Conservation (phyloP, 2,888 invertebrate genomes). For the Dolichomitus sp. region DNA sequence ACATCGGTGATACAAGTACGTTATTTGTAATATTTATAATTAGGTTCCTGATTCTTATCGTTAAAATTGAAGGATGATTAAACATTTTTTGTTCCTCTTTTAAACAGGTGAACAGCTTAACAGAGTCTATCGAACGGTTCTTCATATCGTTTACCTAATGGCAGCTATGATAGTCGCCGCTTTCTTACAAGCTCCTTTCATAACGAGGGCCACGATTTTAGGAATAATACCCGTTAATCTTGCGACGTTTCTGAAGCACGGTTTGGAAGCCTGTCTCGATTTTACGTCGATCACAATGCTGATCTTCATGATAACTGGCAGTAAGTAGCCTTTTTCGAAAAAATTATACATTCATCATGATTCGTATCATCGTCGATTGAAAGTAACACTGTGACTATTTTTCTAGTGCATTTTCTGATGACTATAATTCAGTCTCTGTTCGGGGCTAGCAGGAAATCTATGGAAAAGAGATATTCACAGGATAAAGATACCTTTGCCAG, state of each 20-base stretch:
- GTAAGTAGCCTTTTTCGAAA: constrained; percentile 73
- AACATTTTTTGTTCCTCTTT: constrained; percentile 7
- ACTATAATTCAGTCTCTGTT: constrained; percentile 76
- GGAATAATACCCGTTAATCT: constrained; percentile 82
- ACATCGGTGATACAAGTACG: constrained; percentile 82
- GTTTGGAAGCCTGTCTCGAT: constrained; percentile 80
- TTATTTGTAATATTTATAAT: neutral
- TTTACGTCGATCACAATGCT: constrained; percentile 81
- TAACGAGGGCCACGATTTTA: constrained; percentile 81
- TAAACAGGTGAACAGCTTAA: constrained; percentile 80
- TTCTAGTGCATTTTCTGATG: constrained; percentile 82
- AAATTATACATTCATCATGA: constrained; percentile 13
- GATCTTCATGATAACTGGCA: constrained; percentile 81
- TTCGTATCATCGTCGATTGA: neutral
- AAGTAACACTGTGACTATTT: constrained; percentile 11
- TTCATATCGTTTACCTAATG: constrained; percentile 81
- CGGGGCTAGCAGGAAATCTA: constrained; percentile 51
- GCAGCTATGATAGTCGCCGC: constrained; percentile 83
- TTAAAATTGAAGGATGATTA: neutral
- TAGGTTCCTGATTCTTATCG: neutral
- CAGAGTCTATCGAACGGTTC: constrained; percentile 75
- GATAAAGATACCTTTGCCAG: constrained; percentile 6
- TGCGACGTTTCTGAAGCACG: constrained; percentile 81
- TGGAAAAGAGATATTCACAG: neutral
- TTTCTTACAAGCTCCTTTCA: constrained; percentile 82